Evolutionary conservation across 2,113 vertebrate species (phyloP).

Genomic region (Dromaius novaehollandiae): DNA sequence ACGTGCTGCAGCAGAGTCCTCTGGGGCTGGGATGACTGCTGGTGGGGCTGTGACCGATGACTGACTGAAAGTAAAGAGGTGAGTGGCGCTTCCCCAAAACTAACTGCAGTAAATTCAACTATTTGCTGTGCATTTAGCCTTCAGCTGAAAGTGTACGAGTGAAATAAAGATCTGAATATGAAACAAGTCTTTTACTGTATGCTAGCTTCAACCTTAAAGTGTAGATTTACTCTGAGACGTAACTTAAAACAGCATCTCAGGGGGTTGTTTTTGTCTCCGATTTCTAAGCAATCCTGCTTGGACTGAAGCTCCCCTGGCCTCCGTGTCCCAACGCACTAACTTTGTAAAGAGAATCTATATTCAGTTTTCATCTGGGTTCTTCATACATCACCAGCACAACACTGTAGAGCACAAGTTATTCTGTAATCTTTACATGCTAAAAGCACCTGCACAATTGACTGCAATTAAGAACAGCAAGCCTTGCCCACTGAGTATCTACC

Average conservation of each 20-base stretch:
- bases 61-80: slow-evolving; percentile 80
- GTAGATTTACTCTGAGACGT: not conserved
- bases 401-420: not conserved
- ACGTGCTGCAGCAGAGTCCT: slow-evolving; percentile 82
- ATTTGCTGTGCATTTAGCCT: slow-evolving; percentile 66
- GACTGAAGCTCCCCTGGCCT: not conserved
- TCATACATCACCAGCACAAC: not conserved
- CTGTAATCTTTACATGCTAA: not conserved
- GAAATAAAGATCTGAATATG: not conserved
- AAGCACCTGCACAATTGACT: not conserved
- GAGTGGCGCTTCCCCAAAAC: slow-evolving; percentile 69
- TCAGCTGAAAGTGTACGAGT: slow-evolving; percentile 9
- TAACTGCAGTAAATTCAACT: slow-evolving; percentile 49
- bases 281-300: not conserved
- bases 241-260: not conserved
- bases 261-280: not conserved
- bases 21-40: slow-evolving; percentile 78
- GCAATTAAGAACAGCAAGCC: slow-evolving; percentile 1
- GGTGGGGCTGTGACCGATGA: slow-evolving; percentile 81
- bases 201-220: not conserved
- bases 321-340: not conserved
- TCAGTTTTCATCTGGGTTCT: not conserved
- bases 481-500: not conserved
- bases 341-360: not conserved
- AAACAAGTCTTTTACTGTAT: not conserved